Percentiles rank a stretch among this genome's conserved stretches.
Conservation (phyloP, 2,888 invertebrate genomes). For the Thymelicus lineola region DNA sequence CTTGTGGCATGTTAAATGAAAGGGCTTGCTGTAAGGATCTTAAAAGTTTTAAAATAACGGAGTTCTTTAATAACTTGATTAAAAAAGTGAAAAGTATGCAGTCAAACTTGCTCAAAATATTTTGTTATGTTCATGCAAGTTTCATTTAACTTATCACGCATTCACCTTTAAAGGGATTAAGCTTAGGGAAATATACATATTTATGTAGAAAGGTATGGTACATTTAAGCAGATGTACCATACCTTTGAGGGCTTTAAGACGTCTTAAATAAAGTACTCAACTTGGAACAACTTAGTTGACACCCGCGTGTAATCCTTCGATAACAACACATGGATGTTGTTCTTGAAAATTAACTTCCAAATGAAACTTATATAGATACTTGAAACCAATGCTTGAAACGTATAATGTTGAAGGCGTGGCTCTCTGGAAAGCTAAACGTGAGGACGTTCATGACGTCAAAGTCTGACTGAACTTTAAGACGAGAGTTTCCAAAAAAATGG, state of each 20-base stretch:
- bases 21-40: too few relatives aligned
- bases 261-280: conserved; percentile 32
- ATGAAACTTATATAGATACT: conserved; percentile 3
- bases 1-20: too few relatives aligned
- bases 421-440: neutral
- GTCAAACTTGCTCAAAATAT: neutral
- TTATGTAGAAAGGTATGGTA: conserved; percentile 16
- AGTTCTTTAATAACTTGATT: too few relatives aligned
- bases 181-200: neutral
- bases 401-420: neutral
- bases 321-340: conserved; percentile 25
- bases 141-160: neutral
- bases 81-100: too few relatives aligned
- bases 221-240: neutral
- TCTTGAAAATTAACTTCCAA: conserved; percentile 10
- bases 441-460: neutral
- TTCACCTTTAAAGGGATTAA: conserved; percentile 4
- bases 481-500: too few relatives aligned
- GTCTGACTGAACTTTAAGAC: too few relatives aligned
- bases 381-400: neutral
- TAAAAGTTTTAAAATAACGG: too few relatives aligned
- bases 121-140: neutral
- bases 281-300: conserved; percentile 32
- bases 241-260: too few relatives aligned
- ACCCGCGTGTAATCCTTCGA: conserved; percentile 20